These are phyloP conservation scores for Numenius arquata DNA, from an alignment of 2,113 vertebrate species.

Conservation along the genomic window DNA sequence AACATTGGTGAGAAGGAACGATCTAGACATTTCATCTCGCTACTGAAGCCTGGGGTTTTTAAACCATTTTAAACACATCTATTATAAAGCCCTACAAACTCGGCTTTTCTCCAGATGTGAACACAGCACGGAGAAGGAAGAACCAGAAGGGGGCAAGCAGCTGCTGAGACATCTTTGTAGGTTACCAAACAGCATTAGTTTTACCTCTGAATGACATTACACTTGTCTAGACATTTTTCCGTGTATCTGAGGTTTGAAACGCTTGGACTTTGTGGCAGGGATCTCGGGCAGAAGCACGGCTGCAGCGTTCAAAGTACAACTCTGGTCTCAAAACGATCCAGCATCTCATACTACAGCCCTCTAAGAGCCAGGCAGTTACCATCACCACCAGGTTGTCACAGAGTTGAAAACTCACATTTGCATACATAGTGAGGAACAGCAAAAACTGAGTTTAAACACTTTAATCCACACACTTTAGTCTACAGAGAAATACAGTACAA, in stretches of 20 bases:
- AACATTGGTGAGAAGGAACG: not conserved
- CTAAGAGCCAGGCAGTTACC: too few species aligned
- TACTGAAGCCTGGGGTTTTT: not conserved
- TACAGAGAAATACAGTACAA: slow-evolving; percentile 23
- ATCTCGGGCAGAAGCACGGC: too few species aligned
- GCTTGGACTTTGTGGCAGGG: too few species aligned
- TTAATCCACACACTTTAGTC: slow-evolving; percentile 39
- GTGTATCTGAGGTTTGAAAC: not conserved
- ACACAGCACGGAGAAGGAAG: not conserved
- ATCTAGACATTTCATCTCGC: not conserved
- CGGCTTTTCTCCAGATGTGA: not conserved
- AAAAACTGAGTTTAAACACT: slow-evolving; percentile 18
- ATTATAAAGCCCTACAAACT: not conserved
- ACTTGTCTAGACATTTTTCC: not conserved
- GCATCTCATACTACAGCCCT: too few species aligned
- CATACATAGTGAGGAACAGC: not conserved
- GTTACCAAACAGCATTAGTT: not conserved
- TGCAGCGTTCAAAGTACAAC: too few species aligned
- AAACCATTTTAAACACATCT: not conserved
- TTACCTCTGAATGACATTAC: not conserved
- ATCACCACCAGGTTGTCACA: not conserved
- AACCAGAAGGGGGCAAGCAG: not conserved
- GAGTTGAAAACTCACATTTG: not conserved
- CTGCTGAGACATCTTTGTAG: not conserved
- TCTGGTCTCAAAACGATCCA: too few species aligned